phyloP scores from a whole-genome alignment of 1,140 invertebrate species.

The Polypedilum pembai region DNA sequence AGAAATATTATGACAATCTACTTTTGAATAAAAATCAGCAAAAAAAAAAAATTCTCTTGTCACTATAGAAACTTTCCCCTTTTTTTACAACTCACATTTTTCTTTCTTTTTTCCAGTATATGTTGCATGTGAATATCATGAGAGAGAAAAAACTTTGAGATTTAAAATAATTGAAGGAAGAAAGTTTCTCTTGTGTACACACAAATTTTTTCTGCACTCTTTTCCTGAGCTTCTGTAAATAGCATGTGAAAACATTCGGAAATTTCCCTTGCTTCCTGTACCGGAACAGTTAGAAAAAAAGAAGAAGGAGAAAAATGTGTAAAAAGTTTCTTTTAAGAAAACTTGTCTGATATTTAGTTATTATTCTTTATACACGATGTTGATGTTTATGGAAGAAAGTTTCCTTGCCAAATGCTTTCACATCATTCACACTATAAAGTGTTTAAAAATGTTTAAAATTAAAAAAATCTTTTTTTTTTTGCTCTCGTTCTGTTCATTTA shows the following conservation, averaged over 20 bases:
- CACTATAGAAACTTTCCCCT: too few relatives aligned
- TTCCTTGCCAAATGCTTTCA: background rate
- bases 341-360: slow-evolving; percentile 8
- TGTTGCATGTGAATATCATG: too few relatives aligned
- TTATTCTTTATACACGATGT: slow-evolving; percentile 21
- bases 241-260: slow-evolving; percentile 24
- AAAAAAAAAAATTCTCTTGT: too few relatives aligned
- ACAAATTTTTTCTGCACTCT: background rate
- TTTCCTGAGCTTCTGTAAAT: slow-evolving; percentile 12
- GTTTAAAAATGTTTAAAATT: too few relatives aligned
- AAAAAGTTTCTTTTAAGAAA: slow-evolving; percentile 1
- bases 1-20: too few relatives aligned
- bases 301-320: background rate
- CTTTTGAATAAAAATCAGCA: too few relatives aligned
- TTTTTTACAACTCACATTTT: too few relatives aligned
- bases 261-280: slow-evolving; percentile 22
- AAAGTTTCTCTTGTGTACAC: background rate
- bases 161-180: too few relatives aligned
- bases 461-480: background rate
- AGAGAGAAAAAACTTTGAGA: too few relatives aligned
- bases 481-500: background rate
- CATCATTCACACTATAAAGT: slow-evolving; percentile 8
- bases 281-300: background rate
- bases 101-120: too few relatives aligned
- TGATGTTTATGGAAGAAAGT: slow-evolving; percentile 15